These are phyloP conservation scores for Mythimna lalbum DNA, from an alignment of 2,888 invertebrate species.

Conservation along the genomic window DNA sequence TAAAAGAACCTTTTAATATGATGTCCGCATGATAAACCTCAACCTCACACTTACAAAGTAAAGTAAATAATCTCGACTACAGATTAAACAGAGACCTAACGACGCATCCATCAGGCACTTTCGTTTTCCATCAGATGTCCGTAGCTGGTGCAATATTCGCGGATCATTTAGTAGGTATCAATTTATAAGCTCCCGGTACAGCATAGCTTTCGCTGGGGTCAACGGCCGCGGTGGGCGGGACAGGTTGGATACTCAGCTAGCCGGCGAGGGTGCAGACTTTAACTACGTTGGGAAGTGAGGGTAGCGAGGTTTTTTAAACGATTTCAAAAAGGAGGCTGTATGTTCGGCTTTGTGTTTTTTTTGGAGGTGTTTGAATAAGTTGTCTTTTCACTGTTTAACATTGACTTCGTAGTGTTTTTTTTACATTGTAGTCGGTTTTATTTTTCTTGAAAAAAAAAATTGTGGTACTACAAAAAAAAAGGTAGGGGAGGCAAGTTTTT, in stretches of 20 bases:
- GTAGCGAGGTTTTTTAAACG: not conserved
- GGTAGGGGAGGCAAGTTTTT: not conserved
- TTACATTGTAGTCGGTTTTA: too few species aligned
- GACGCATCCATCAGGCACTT: slow-evolving; percentile 56
- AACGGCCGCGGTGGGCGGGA: slow-evolving; percentile 79
- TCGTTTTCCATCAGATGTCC: slow-evolving; percentile 48
- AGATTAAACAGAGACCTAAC: slow-evolving; percentile 24
- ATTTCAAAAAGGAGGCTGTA: too few species aligned
- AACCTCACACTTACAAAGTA: not conserved
- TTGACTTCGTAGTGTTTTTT: too few species aligned
- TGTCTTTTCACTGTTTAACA: too few species aligned
- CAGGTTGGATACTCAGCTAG: slow-evolving; percentile 64
- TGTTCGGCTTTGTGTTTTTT: not conserved
- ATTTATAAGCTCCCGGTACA: slow-evolving; percentile 49
- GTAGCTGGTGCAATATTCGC: slow-evolving; percentile 38
- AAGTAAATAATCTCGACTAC: not conserved
- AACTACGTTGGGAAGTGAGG: slow-evolving; percentile 34
- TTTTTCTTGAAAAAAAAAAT: too few species aligned
- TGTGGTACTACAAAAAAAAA: too few species aligned
- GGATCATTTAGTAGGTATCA: slow-evolving; percentile 55
- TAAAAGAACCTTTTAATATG: too few species aligned
- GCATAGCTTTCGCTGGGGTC: slow-evolving; percentile 60
- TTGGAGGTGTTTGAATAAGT: too few species aligned
- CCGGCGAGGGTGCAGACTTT: slow-evolving; percentile 49
- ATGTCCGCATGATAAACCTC: too few species aligned